These are phyloP conservation scores for Talpa occidentalis DNA, from an alignment of 2,113 vertebrate genomes.

Conservation along the genomic window DNA sequence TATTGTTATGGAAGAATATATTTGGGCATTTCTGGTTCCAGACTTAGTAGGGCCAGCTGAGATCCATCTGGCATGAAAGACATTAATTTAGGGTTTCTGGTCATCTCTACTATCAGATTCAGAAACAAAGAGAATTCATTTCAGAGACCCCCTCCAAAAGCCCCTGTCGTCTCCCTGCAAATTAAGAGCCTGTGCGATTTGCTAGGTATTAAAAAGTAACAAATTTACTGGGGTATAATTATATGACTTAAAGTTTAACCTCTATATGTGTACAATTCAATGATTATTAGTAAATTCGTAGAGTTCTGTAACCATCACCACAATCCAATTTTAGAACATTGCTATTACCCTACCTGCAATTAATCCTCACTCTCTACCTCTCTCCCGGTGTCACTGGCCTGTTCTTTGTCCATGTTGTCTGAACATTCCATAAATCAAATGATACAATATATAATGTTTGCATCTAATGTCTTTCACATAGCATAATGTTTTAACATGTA, in stretches of 20 bases:
- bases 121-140: slow-evolving; percentile 8
- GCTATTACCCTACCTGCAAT: background rate
- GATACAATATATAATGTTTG: background rate
- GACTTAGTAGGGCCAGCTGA: background rate
- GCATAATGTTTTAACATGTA: background rate
- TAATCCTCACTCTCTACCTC: background rate
- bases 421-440: background rate
- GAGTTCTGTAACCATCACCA: too few relatives aligned
- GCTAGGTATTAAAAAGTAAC: background rate
- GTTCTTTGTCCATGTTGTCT: background rate
- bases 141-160: background rate
- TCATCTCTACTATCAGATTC: background rate
- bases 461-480: background rate
- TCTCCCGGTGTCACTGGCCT: background rate
- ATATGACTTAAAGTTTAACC: background rate
- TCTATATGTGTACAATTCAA: background rate
- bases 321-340: background rate
- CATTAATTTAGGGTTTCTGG: background rate
- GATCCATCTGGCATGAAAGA: background rate
- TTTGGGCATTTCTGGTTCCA: background rate
- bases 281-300: background rate
- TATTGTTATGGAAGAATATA: too few relatives aligned
- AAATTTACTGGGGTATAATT: background rate
- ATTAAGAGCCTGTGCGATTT: background rate
- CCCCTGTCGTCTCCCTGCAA: background rate